Evolutionary conservation across 1,140 invertebrate genomes (phyloP), one percentile per base, ranked within the genome.

Genomic region (Drosophila bocqueti): DNA sequence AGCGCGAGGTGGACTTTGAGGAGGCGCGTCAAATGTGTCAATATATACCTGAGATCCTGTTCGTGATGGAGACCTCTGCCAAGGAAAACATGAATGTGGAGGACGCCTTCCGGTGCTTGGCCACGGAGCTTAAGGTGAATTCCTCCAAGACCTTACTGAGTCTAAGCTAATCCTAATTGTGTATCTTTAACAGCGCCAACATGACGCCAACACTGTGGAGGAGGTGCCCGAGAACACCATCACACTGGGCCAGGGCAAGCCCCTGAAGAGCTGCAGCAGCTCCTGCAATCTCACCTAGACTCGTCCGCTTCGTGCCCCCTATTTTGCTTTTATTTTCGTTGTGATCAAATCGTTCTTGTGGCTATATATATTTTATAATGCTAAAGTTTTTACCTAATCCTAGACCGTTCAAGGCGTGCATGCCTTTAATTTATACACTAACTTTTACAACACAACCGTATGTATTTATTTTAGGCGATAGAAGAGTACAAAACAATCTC

Each of bases 41-140:
- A 82, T 96, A 97, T 93, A 95, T 97, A 84, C 96, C 96, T 45
- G 96, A 97, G 94, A 96, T 97, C 43, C 94, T 97, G 87, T 96
- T 96, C 92, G 95, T 97, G 15, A 94, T 98, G 93, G 98, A 99
- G 94, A 97, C 98, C 10, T 98, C 97, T 74, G 98, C 98, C 55
- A 98, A 98, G 94, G 97, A 97, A 85, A 98, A 98, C 84, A 97
- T 96, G 46, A 98, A 98, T 93, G 96, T 99, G 71, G 98, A 98
- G 93, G 96, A 98, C 81, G 96, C 97, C 73, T 99, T 99, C 93
- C 95, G 97, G 63, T 97, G 95, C 76, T 94, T 98, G 92, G 98
- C 98, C 66, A 96, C 96, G 34, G 97, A 98, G 94, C 93, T 98
- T 47, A 97, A 97, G 95, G 96, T 97, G 93, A 9, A 7, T 16